Base-by-base conservation (phyloP, 1,140 invertebrate genomes). In the Daktulosphaira vitifoliae region DNA sequence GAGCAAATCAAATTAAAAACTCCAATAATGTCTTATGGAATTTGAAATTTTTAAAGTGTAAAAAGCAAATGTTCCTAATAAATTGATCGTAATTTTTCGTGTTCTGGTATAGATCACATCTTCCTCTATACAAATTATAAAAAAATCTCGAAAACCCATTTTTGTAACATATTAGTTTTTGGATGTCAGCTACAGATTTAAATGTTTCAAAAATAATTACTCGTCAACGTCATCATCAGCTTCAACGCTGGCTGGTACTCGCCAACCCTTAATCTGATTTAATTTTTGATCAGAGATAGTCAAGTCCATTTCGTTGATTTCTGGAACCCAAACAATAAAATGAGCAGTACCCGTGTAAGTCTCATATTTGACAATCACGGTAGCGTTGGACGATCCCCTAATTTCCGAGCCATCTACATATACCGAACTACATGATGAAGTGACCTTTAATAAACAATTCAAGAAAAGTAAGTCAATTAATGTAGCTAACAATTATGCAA, bases 321-420 rank as follows among this genome's bases (percentile, higher is more conserved):
- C 92, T 0, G 95, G 94, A 84, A 96, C 94, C 95, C 95, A 98
- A 0, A 98, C 92, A 8, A 87, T 90, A 73, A 98, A 92, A 67
- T 85, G 81, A 0, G 92, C 88, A 42, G 90, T 74, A 7, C 92
- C 90, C 7, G 87, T 89, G 72, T 93, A 91, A 0, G 89, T 89
- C 7, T 91, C 92, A 73, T 96, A 97, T 75, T 93, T 93, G 7
- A 96, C 91, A 9, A 94, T 82, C 15, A 98, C 85, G 1, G 90
- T 92, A 1, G 93, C 93, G 75, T 97, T 97, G 13, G 90, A 89
- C 0, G 92, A 94, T 5, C 94, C 94, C 0, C 92, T 81, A 38
- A 92, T 90, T 78, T 98, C 95, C 15, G 92, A 93, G 0, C 95
- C 95, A 76, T 98, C 94, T 7, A 98, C 86, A 76, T 96, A 98